Conservation (phyloP, 2,888 invertebrate genomes). For the Brachyopa scutellaris region DNA sequence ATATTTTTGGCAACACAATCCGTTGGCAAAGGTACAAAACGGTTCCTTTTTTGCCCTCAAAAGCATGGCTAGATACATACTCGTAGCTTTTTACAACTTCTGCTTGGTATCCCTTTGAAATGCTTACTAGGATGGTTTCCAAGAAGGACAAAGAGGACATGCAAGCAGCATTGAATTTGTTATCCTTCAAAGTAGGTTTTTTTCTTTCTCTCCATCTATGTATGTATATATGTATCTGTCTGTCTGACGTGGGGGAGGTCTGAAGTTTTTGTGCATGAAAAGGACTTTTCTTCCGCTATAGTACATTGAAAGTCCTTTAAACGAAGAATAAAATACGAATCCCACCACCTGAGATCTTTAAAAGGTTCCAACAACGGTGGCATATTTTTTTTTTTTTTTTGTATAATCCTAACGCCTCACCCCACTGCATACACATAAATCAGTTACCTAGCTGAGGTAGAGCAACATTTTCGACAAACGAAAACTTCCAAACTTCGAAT, state of each 20-base stretch:
- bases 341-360: slow-evolving; percentile 20
- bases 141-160: slow-evolving; percentile 15
- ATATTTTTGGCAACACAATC: slow-evolving; percentile 30
- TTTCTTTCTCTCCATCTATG: not conserved
- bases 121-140: not conserved
- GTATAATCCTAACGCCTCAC: slow-evolving; percentile 1
- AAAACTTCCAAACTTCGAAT: slow-evolving; percentile 18
- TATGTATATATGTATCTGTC: not conserved
- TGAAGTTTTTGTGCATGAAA: slow-evolving; percentile 15
- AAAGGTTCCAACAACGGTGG: not conserved
- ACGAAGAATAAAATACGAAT: no score
- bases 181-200: slow-evolving; percentile 5
- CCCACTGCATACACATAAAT: no score
- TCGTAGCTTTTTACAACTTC: not conserved
- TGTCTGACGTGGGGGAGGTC: not conserved
- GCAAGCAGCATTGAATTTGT: slow-evolving; percentile 19
- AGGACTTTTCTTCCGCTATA: no score
- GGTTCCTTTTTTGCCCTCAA: not conserved
- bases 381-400: not conserved
- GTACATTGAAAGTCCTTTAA: not conserved
- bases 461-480: slow-evolving; percentile 16
- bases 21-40: slow-evolving; percentile 42
- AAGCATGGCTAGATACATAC: not conserved
- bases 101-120: not conserved
- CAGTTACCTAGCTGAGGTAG: slow-evolving; percentile 30